Evolutionary conservation across 2,113 vertebrate species (phyloP).

Genomic region (Sebastes schlegelii): DNA sequence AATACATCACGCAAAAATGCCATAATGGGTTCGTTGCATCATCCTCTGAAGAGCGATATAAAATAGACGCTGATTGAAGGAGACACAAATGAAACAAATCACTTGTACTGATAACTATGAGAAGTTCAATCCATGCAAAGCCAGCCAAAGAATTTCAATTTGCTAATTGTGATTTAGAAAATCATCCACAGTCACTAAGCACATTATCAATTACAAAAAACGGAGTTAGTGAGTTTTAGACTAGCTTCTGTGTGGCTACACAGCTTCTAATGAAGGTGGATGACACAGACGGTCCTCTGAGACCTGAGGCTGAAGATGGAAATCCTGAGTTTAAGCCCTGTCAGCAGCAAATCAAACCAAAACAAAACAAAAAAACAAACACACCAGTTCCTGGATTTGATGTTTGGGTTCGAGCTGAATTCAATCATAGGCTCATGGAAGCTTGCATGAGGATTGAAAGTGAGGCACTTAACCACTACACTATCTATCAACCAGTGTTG

Average conservation of each 20-base stretch:
- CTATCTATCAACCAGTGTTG: neutral
- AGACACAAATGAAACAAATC: neutral
- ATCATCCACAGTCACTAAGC: neutral
- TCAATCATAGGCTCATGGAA: neutral
- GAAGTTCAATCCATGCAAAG: neutral
- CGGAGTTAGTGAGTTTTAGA: neutral
- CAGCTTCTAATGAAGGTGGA: neutral
- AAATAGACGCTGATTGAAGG: neutral
- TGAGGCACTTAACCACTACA: neutral
- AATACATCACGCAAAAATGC: constrained; percentile 9
- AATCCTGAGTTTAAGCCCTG: neutral
- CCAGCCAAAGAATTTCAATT: neutral
- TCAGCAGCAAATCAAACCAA: neutral
- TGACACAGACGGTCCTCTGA: neutral
- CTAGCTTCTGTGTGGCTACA: neutral
- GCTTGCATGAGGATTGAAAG: neutral
- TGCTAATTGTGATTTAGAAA: neutral
- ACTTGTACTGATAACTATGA: neutral
- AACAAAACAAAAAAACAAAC: neutral
- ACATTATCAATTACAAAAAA: neutral
- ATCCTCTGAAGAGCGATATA: neutral
- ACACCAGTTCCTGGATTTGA: neutral
- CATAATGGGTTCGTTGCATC: neutral
- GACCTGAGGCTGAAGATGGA: neutral
- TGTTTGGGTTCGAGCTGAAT: neutral